A percentile compares a stretch with the other conserved stretches of the same genome.
These are phyloP conservation scores for Varanus salvator DNA, from an alignment of 2,113 vertebrate genomes.

Conservation along the genomic window DNA sequence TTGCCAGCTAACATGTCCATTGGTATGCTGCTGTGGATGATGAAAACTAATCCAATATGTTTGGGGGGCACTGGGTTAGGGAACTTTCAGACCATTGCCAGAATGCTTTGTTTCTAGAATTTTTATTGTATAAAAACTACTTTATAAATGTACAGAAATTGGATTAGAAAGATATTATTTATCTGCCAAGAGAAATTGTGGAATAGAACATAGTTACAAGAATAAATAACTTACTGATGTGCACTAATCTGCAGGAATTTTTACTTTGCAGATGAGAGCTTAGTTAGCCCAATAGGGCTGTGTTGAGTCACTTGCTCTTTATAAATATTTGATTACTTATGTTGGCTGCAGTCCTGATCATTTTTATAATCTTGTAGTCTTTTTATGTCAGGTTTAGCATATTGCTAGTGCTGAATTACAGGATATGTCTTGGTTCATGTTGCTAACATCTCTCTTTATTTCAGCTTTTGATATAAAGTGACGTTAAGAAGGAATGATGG, in stretches of 20 bases:
- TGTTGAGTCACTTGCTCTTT: accelerated
- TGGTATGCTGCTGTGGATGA: too few species aligned
- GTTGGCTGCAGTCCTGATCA: neutral
- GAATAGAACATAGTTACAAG: neutral
- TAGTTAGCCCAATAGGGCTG: accelerated
- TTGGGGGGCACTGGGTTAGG: too few species aligned
- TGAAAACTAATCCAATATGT: too few species aligned
- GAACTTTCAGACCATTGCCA: neutral
- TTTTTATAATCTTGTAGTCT: neutral
- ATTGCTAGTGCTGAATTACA: neutral
- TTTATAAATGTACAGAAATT: neutral
- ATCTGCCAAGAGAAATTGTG: neutral
- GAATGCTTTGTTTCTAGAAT: neutral
- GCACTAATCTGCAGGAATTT: neutral
- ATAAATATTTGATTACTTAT: neutral
- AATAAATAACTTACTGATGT: neutral
- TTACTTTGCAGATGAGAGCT: accelerated
- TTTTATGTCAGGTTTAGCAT: neutral
- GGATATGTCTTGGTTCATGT: neutral
- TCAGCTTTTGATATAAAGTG: slow-evolving; percentile 54
- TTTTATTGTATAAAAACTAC: neutral
- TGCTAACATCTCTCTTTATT: neutral
- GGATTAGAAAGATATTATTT: neutral
- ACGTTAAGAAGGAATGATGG: slow-evolving; percentile 58
- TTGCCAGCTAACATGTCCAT: too few species aligned